Conservation (phyloP, 2,888 invertebrate species). For the Dinocampus coccinellae region DNA sequence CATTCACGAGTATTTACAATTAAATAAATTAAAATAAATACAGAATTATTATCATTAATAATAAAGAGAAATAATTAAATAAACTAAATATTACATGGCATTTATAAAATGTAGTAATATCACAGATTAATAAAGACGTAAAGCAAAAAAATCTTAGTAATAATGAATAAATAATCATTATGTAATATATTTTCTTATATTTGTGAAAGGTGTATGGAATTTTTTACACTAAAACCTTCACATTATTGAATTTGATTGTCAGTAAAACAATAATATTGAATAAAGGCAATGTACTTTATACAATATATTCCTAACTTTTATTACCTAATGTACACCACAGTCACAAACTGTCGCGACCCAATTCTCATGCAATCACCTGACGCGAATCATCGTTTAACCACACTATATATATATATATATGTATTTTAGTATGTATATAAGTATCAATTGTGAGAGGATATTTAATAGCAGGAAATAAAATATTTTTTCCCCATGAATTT, state of each 20-base stretch:
- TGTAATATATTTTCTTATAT: background rate
- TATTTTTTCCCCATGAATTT: background rate
- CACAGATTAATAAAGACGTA: background rate
- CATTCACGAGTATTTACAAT: constrained; percentile 7
- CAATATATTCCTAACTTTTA: constrained; percentile 27
- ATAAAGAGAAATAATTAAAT: background rate
- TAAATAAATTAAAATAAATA: background rate
- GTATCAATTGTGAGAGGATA: constrained; percentile 27
- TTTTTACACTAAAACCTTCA: constrained; percentile 14
- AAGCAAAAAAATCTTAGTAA: background rate
- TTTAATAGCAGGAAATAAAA: constrained; percentile 33
- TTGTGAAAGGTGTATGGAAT: constrained; percentile 15
- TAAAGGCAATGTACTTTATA: constrained; percentile 35
- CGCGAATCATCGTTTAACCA: constrained; percentile 38
- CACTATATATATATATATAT: too few relatives aligned
- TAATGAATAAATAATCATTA: background rate
- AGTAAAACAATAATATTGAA: constrained; percentile 1
- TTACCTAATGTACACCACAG: constrained; percentile 37
- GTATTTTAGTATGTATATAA: background rate
- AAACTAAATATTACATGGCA: background rate
- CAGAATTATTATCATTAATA: background rate
- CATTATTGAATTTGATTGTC: constrained; percentile 27
- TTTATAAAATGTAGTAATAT: background rate
- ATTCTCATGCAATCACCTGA: constrained; percentile 55
- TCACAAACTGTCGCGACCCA: constrained; percentile 47